Base-by-base conservation (phyloP, 2,113 vertebrate species). In the Psettodes erumei region DNA sequence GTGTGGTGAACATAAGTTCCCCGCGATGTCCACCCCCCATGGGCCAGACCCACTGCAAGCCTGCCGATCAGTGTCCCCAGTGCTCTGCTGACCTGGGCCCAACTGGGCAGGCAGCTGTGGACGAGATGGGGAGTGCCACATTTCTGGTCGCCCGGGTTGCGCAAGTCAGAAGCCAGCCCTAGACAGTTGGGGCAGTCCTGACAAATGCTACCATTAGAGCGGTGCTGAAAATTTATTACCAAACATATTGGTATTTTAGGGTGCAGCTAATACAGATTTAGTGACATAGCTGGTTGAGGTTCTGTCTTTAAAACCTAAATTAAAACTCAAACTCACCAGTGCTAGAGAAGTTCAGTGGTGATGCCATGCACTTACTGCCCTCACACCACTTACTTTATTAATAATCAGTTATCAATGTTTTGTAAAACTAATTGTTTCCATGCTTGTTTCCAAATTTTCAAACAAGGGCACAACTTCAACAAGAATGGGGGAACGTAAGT, bases 241-340 rank as follows among this genome's bases (percentile, higher is more conserved):
- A 90, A 91, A 94, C 91, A 83, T 93, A 93, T 91, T 90, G 90
- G 92, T 91, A 92, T 94, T 93, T 94, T 88, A 93, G 92, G 91
- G 89, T 60, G 84, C 92, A 92, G 91, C 92, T 90, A 82, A 93
- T 88, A 90, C 87, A 81, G 86, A 90, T 93, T 93, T 93, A 90
- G 85, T 84, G 86, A 56, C 54, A 30, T 71, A 69, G 58, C 81
- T 79, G 60, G 40, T 67, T 73, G 74, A 76, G 76, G 33, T 63
- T 63, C 45, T 63, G 58, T 85, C 68, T 79, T 89, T 81, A 65
- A 85, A n/a, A 87, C 38, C 63, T 68, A 73, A 86, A 85, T 87
- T n/a, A n/a, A n/a, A n/a, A n/a, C n/a, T n/a, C n/a, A n/a, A n/a
- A 54, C 54, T 88, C 85, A 48, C 27, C 55, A 56, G 61, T 64